Evolutionary conservation across 2,797 vertebrate species (phyloP).

Genomic region (Hozukius guyotensis): DNA sequence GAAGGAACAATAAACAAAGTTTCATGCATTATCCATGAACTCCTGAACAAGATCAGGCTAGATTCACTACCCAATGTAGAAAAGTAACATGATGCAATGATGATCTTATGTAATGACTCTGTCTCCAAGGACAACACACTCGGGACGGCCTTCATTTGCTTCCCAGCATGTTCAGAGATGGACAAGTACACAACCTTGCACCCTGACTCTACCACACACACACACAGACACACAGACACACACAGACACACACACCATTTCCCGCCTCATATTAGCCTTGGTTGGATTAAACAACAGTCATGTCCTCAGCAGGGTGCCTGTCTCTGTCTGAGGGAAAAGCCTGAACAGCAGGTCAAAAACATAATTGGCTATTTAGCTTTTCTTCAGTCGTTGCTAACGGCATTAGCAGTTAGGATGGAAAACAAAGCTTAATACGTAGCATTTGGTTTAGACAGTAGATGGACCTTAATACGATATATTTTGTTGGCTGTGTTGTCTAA

Average conservation of each 20-base stretch:
- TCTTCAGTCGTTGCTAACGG: neutral
- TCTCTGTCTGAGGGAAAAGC: conserved; percentile 45
- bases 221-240: neutral
- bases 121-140: neutral
- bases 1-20: neutral
- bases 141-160: neutral
- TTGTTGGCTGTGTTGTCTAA: neutral
- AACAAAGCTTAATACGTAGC: neutral
- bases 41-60: neutral
- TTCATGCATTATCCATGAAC: neutral
- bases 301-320: conserved; percentile 50
- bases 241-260: conserved; percentile 1
- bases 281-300: conserved; percentile 41
- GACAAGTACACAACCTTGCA: neutral
- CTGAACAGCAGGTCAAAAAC: conserved; percentile 36
- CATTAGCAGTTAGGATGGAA: neutral
- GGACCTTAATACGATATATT: neutral
- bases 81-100: neutral
- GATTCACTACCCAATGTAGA: neutral
- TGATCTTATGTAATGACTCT: neutral
- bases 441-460: neutral
- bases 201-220: neutral
- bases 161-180: neutral
- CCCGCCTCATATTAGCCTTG: conserved; percentile 21
- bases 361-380: conserved; percentile 32